Evolutionary conservation across 2,888 invertebrate genomes (phyloP), one percentile per base, ranked within the genome.

Genomic region (Chrysolina americana): DNA sequence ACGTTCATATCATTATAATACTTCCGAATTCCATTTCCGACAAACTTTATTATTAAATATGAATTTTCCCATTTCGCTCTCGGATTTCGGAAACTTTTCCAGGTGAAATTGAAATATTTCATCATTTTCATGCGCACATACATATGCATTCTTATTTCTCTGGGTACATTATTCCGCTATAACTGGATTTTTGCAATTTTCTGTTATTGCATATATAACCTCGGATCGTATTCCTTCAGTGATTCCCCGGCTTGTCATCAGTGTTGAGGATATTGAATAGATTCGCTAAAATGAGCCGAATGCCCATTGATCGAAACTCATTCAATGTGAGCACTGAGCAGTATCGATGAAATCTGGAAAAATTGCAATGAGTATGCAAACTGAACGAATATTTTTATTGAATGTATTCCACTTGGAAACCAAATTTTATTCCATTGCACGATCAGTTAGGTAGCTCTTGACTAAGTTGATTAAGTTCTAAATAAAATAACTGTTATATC

Each of bases 111-210:
- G 70, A 50, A 74, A 66, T 70, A 62, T 64, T 64, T 68, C 50
- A 21, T n/a, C 62, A 21, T 68, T 68, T 74, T 66, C 66, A 48
- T 65, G 53, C 28, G 48, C 47, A 68, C 65, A 56, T 56, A 65
- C 70, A 66, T 69, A 70, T 56, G 21, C 59, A 50, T 74, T 76
- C 56, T 74, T 69, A 73, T 68, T 70, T 70, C 65, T 47, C 69
- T 71, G 47, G 69, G 73, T 71, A 65, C 66, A 73, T 75, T 77
- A 73, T 75, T 72, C 72, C 71, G 62, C 69, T 73, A 74, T 77
- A 80, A 79, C 79, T 76, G 76, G 78, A 78, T 80, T 77, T 79
- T 77, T 75, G 78, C 78, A 80, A 78, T 80, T 80, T 77, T 74
- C 72, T 76, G 75, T 80, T 80, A 78, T 79, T 78, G 76, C 74